Base-by-base conservation (phyloP, 2,113 vertebrate genomes). In the Barbus barbus region DNA sequence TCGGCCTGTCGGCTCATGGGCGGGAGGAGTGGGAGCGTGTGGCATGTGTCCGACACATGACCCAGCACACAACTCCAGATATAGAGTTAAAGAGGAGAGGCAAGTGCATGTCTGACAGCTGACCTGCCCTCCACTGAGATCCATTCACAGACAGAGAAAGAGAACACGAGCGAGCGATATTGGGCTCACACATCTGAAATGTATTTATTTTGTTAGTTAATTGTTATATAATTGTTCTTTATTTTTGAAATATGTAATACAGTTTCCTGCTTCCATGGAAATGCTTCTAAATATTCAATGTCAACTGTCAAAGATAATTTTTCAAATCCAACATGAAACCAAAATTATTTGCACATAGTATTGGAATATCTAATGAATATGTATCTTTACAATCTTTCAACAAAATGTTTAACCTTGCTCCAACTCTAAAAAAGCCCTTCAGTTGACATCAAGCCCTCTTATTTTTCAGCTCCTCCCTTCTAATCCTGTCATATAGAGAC, bases 31-130 rank as follows among this genome's bases (percentile, higher is more conserved):
- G 41, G 83, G 88, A 72, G 75, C 46, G 65, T 77, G 87, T 86
- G 87, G 89, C 80, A 87, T 75, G 86, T 91, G 93, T 91, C 93
- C 93, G 84, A 85, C 26, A 78, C 84, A 88, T 75, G 90, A 94
- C 94, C 91, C 88, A 11, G 9, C 48, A 72, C 81, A 72, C 81
- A 83, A 87, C 86, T 90, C 71, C 53, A 85, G 87, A 89, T 86
- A 58, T 76, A 82, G 88, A 82, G 85, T 86, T 86, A 85, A 88
- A 88, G 31, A 53, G 86, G 33, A 85, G 78, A 61, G 38, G 33
- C 74, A 63, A 51, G 9, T 46, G 69, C 31, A 38, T 71, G 61
- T 67, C 53, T 83, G 83, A 83, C 83, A 20, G 85, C 56, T 84
- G 63, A 82, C 81, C 78, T 73, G 69, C 26, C 78, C 87, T 75